Evolutionary conservation across 1,140 invertebrate genomes (phyloP), one percentile per base, ranked within the genome.

Genomic region (Capitella teleta): DNA sequence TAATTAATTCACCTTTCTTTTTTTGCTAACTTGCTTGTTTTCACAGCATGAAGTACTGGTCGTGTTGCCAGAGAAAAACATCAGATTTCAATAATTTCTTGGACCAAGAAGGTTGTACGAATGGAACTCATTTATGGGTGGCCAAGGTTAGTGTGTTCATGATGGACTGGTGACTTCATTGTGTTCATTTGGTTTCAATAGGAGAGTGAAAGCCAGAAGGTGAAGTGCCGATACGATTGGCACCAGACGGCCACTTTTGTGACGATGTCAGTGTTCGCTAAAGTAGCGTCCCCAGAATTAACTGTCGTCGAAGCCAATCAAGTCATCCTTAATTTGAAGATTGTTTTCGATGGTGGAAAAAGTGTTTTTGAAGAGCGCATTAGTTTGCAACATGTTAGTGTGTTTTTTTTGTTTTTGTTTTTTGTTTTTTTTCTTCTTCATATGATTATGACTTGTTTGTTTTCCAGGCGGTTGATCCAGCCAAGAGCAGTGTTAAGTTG

Each of bases 51-150:
- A 98, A 98, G 72, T 98, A 82, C 70, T 98, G 94, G 94, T 86
- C 89, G 0, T 98, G 95, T 64, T 98, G 94, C 63, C 79, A 85
- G 56, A 87, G 85, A 60, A 85, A 84, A 61, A 98, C 94, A 1
- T 84, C 87, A 10, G 92, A 98, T 66, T 98, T 98, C 70, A 79
- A 85, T 48, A 78, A 77, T 12, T 98, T 98, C 67, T 74, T 98
- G 25, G 82, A 84, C 40, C 93, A 98, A 76, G 79, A 78, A 28
- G 80, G 80, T 0, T 98, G 95, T 70, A 76, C 77, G 14, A 77
- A 76, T 49, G 92, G 89, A 3, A 76, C 74, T 51, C 95, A 98
- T 75, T 68, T 82, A 41, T 99, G 92, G 91, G 74, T 80, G 45
- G 86, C 87, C 84, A 65, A 72, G 63, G 63, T 24, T 3, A 44